These are phyloP conservation scores for Halichondria panicea DNA, from an alignment of 37 sponge, comb jelly and placozoan genomes.

Conservation along the genomic window DNA sequence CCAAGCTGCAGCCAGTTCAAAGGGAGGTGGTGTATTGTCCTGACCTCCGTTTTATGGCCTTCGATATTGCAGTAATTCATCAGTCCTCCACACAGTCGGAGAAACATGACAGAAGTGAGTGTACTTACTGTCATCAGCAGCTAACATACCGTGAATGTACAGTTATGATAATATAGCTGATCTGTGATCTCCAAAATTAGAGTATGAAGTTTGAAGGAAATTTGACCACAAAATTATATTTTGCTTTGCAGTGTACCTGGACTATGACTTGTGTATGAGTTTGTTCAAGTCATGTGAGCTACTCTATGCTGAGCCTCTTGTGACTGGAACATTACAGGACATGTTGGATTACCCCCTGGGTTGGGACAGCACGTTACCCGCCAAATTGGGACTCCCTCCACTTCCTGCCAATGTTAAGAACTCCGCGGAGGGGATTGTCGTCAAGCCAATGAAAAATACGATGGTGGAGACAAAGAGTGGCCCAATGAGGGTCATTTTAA, in stretches of 20 bases:
- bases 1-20: constrained; percentile 12
- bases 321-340: constrained; percentile 39
- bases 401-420: constrained; percentile 17
- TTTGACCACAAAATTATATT: no score
- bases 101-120: no score
- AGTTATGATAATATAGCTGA: no score
- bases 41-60: constrained; percentile 31
- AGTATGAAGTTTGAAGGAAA: no score
- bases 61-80: constrained; percentile 52
- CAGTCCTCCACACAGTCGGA: no score
- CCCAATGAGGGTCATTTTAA: constrained; percentile 45
- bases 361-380: constrained; percentile 25
- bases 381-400: constrained; percentile 44
- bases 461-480: constrained; percentile 8
- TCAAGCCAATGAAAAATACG: constrained; percentile 30
- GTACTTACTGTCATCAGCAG: no score
- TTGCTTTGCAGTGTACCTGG: constrained; percentile 32
- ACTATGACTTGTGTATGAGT: constrained; percentile 30
- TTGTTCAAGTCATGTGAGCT: constrained; percentile 16
- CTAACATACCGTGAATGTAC: no score
- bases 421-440: constrained; percentile 47
- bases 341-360: constrained; percentile 28
- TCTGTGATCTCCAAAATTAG: no score
- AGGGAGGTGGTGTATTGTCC: constrained; percentile 48
- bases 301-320: constrained; percentile 34